phyloP scores from a whole-genome alignment of 1,140 invertebrate species.

The Arctopsyche grandis region DNA sequence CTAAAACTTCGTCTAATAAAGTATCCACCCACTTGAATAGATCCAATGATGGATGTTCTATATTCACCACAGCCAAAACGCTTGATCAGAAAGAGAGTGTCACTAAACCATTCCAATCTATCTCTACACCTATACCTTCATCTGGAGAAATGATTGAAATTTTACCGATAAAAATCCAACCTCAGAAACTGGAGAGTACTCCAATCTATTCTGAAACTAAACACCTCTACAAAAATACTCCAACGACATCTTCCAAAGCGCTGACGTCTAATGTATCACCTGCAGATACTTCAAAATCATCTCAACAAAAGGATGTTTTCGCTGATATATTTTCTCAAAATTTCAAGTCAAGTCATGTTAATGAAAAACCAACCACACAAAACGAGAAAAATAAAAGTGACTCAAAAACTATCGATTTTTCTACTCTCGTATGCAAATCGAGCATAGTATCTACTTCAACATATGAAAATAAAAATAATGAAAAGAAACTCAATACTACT shows the following conservation, averaged over 20 bases:
- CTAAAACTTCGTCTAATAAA: neutral
- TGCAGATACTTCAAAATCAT: conserved; percentile 9
- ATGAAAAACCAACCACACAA: neutral
- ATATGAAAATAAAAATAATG: conserved; percentile 32
- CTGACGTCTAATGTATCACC: neutral
- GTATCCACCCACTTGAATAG: conserved; percentile 11
- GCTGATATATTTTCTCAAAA: conserved; percentile 6
- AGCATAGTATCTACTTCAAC: conserved; percentile 35
- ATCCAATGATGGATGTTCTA: conserved; percentile 44
- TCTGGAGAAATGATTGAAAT: conserved; percentile 45
- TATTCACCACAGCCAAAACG: conserved; percentile 52
- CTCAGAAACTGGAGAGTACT: conserved; percentile 2
- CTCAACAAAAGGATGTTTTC: conserved; percentile 10
- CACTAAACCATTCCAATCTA: conserved; percentile 51
- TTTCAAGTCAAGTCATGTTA: neutral
- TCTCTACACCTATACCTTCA: conserved; percentile 49
- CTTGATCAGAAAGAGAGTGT: conserved; percentile 36
- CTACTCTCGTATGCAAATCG: conserved; percentile 33
- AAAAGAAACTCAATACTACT: neutral
- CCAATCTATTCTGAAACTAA: conserved; percentile 29
- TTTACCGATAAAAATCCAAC: conserved; percentile 21
- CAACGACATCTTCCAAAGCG: neutral
- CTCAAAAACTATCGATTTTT: conserved; percentile 17
- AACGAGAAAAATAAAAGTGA: conserved; percentile 21
- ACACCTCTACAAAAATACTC: conserved; percentile 31